Evolutionary conservation across 2,888 invertebrate genomes (phyloP).

Genomic region (Phyto melanocephala): DNA sequence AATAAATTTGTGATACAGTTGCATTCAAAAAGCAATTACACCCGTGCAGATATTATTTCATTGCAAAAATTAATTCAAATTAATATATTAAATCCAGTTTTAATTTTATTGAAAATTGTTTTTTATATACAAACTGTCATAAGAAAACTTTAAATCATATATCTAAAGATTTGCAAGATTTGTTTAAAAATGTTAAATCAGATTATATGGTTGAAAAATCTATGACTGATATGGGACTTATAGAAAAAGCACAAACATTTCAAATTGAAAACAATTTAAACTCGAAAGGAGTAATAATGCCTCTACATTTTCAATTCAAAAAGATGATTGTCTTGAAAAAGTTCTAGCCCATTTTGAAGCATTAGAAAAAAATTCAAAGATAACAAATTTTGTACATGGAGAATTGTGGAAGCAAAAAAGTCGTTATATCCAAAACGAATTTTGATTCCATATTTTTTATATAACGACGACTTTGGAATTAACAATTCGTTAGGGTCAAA

Average conservation of each 20-base stretch:
- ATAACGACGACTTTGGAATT: slow-evolving; percentile 3
- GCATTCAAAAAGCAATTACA: not conserved
- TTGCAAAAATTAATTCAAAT: not conserved
- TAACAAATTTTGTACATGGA: not conserved
- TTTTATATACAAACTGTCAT: not conserved
- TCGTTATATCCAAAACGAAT: not conserved
- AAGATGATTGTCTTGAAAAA: not conserved
- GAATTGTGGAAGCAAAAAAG: slow-evolving; percentile 1
- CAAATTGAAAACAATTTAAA: not conserved
- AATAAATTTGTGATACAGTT: not conserved
- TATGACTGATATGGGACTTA: not conserved
- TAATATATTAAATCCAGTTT: not conserved
- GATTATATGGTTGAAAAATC: not conserved
- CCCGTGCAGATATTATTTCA: not conserved
- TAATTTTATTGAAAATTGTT: not conserved
- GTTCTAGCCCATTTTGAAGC: not conserved
- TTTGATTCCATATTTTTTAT: slow-evolving; percentile 12
- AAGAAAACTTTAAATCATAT: not conserved
- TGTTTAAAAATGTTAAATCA: not conserved
- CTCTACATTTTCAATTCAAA: not conserved
- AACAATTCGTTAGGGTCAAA: not conserved
- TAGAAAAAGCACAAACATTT: not conserved
- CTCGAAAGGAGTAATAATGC: not conserved
- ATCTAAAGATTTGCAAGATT: not conserved
- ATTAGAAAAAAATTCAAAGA: not conserved